Evolutionary conservation across 2,113 vertebrate species (phyloP).

Genomic region (Circaetus cinerascens): DNA sequence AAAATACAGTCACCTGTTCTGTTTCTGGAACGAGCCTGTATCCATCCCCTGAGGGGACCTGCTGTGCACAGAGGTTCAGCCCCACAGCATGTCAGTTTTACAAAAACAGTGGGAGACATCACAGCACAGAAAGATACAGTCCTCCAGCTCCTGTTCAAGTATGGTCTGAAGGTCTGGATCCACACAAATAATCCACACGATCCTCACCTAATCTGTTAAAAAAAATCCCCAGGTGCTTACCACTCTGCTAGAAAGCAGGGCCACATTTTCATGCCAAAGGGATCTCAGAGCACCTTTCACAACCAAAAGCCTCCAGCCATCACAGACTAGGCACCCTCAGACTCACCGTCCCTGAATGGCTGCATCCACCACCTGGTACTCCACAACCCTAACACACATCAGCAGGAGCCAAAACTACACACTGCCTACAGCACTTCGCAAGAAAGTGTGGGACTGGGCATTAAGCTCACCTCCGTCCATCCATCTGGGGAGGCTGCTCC

Average conservation of each 20-base stretch:
- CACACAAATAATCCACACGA: background rate
- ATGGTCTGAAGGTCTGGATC: background rate
- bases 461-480: accelerated
- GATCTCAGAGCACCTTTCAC: background rate
- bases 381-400: accelerated
- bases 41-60: background rate
- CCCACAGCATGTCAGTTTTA: accelerated
- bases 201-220: background rate
- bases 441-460: accelerated
- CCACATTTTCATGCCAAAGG: background rate
- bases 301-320: accelerated
- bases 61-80: accelerated
- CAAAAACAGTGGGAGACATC: background rate
- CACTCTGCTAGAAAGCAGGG: background rate
- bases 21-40: background rate
- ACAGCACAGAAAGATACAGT: background rate
- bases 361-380: background rate
- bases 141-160: background rate
- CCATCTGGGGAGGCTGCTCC: accelerated
- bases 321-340: background rate
- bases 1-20: background rate
- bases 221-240: accelerated
- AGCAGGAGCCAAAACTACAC: background rate
- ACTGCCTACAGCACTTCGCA: accelerated
- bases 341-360: background rate